Conservation (phyloP, 2,888 invertebrate species). For the Hirtodrosophila confusa region DNA sequence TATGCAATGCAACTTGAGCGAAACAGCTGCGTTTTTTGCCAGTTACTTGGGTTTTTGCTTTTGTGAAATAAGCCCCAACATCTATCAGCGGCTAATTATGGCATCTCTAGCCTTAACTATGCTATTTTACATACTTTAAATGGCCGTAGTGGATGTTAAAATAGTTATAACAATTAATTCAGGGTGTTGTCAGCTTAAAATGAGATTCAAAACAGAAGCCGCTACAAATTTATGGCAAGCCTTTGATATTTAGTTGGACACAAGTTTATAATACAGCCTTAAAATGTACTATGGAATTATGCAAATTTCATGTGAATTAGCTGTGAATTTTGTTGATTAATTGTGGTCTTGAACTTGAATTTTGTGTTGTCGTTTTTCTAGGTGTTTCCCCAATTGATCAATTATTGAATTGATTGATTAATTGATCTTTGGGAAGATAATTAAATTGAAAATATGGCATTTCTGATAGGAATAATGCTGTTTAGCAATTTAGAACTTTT, state of each 20-base stretch:
- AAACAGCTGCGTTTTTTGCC: constrained; percentile 12
- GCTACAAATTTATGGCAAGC: constrained; percentile 6
- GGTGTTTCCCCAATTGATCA: constrained; percentile 19
- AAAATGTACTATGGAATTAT: constrained; percentile 23
- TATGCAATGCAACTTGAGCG: constrained; percentile 62
- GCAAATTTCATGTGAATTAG: constrained; percentile 19
- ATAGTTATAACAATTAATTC: constrained; percentile 6
- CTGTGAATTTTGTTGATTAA: constrained; percentile 53
- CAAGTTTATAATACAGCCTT: constrained; percentile 15
- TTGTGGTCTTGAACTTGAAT: constrained; percentile 61
- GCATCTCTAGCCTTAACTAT: too few species aligned
- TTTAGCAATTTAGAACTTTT: too few species aligned
- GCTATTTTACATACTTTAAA: too few species aligned
- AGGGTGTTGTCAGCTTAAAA: background rate
- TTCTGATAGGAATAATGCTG: too few species aligned
- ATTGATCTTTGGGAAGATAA: constrained; percentile 20
- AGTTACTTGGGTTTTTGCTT: constrained; percentile 1
- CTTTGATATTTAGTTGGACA: background rate
- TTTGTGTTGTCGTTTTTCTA: constrained; percentile 22
- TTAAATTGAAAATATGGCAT: background rate
- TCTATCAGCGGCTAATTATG: background rate
- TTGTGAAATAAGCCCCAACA: background rate
- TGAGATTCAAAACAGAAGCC: constrained; percentile 32
- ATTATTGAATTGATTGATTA: constrained; percentile 52
- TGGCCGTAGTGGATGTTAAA: background rate